Evolutionary conservation across 2,797 vertebrate species (phyloP).

Genomic region (Sebastes umbrosus): DNA sequence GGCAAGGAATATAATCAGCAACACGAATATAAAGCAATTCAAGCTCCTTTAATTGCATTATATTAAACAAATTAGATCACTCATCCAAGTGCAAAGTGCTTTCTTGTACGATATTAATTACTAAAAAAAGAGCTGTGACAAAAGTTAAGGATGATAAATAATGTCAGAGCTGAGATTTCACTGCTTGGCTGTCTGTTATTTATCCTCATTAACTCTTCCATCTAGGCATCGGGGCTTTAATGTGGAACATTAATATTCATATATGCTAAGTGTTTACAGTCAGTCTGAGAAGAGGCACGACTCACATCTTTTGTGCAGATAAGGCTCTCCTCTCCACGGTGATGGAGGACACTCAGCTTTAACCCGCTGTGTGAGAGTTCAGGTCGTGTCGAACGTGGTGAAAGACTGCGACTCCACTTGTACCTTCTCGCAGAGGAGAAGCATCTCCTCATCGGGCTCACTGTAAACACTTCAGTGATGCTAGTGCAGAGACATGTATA

Average conservation of each 20-base stretch:
- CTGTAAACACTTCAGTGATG: conserved; percentile 18
- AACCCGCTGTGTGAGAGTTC: conserved; percentile 25
- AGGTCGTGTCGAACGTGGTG: conserved; percentile 37
- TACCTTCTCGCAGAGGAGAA: conserved; percentile 26
- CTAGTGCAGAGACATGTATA: conserved; percentile 16
- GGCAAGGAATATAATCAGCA: conserved; percentile 73
- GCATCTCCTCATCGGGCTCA: conserved; percentile 31
- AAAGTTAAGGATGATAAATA: conserved; percentile 86
- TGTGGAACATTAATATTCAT: conserved; percentile 85
- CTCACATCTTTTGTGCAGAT: conserved; percentile 63
- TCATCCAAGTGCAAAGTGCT: conserved; percentile 82
- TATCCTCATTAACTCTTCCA: conserved; percentile 85
- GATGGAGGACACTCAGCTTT: conserved; percentile 56
- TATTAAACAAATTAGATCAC: conserved; percentile 84
- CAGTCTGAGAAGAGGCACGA: conserved; percentile 67
- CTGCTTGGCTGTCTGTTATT: conserved; percentile 80
- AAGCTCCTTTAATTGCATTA: conserved; percentile 81
- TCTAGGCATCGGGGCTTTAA: conserved; percentile 74
- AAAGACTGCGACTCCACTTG: conserved; percentile 54
- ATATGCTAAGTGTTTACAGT: conserved; percentile 82
- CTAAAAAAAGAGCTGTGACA: conserved; percentile 78
- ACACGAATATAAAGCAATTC: conserved; percentile 83
- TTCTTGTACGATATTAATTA: conserved; percentile 84
- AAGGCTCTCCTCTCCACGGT: conserved; percentile 47
- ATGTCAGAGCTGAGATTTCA: conserved; percentile 77